Evolutionary conservation across 2,888 invertebrate genomes (phyloP).

Genomic region (Acronicta psi): DNA sequence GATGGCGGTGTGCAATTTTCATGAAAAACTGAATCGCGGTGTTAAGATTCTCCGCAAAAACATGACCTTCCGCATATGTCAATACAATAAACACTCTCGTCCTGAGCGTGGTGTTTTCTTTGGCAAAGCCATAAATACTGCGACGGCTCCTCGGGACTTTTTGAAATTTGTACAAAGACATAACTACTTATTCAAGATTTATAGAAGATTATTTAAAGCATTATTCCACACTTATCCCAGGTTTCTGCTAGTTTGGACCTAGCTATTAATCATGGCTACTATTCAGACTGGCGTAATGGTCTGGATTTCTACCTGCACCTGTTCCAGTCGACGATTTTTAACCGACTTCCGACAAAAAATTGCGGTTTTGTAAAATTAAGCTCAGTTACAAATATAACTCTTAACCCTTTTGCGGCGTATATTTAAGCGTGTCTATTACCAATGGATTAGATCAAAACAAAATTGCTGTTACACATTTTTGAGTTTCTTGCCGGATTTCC

Average conservation of each 20-base stretch:
- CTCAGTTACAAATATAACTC: background rate
- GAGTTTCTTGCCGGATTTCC: too few relatives aligned
- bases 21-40: too few relatives aligned
- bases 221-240: conserved; percentile 43
- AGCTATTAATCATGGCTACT: conserved; percentile 52
- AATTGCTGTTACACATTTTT: too few relatives aligned
- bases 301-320: conserved; percentile 49
- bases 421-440: too few relatives aligned
- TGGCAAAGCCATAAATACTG: too few relatives aligned
- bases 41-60: too few relatives aligned
- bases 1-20: too few relatives aligned
- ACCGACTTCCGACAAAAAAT: conserved; percentile 17
- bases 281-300: conserved; percentile 37
- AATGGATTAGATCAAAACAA: background rate
- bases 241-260: conserved; percentile 29
- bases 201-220: conserved; percentile 48
- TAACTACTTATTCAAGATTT: conserved; percentile 47
- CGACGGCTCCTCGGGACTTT: too few relatives aligned
- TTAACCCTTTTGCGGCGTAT: background rate
- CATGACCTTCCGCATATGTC: too few relatives aligned
- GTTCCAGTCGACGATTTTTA: conserved; percentile 42
- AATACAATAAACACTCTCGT: too few relatives aligned
- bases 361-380: conserved; percentile 8
- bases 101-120: too few relatives aligned
- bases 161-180: too few relatives aligned